Percentiles rank a stretch among this genome's conserved stretches.
phyloP scores from a whole-genome alignment of 2,888 invertebrate species.

The Synergus laeviventris region DNA sequence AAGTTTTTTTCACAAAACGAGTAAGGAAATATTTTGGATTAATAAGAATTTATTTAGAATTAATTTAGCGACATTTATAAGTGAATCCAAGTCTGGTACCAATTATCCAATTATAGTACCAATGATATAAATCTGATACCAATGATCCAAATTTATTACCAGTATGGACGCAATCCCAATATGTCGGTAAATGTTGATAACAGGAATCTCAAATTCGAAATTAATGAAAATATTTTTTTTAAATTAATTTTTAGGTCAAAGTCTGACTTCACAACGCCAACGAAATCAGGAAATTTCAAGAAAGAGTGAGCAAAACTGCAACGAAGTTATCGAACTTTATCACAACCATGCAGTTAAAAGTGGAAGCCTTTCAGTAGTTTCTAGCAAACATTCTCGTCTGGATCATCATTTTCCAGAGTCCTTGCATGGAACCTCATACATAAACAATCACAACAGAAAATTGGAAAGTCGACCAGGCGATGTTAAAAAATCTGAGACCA shows the following conservation, averaged over 20 bases:
- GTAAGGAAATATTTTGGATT: background rate
- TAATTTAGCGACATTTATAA: too few relatives aligned
- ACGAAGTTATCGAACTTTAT: slow-evolving; percentile 68
- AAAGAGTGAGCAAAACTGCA: slow-evolving; percentile 45
- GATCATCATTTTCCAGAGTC: slow-evolving; percentile 43
- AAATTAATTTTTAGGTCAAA: slow-evolving; percentile 41
- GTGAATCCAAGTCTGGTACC: too few relatives aligned
- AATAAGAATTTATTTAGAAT: too few relatives aligned
- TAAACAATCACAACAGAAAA: background rate
- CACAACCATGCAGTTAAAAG: slow-evolving; percentile 64
- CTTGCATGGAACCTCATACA: background rate
- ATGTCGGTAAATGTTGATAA: background rate
- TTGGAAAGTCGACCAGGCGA: background rate
- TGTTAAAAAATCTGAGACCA: background rate
- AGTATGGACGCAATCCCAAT: background rate
- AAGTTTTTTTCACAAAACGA: slow-evolving; percentile 50
- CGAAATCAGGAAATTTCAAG: slow-evolving; percentile 1
- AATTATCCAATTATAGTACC: too few relatives aligned
- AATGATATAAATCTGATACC: too few relatives aligned
- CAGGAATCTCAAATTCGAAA: background rate
- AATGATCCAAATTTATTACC: too few relatives aligned
- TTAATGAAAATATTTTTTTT: background rate
- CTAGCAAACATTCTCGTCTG: slow-evolving; percentile 59
- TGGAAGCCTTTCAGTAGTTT: slow-evolving; percentile 60
- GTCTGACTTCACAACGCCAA: slow-evolving; percentile 40